phyloP scores from a whole-genome alignment of 2,113 vertebrate species.

The Rhea pennata region DNA sequence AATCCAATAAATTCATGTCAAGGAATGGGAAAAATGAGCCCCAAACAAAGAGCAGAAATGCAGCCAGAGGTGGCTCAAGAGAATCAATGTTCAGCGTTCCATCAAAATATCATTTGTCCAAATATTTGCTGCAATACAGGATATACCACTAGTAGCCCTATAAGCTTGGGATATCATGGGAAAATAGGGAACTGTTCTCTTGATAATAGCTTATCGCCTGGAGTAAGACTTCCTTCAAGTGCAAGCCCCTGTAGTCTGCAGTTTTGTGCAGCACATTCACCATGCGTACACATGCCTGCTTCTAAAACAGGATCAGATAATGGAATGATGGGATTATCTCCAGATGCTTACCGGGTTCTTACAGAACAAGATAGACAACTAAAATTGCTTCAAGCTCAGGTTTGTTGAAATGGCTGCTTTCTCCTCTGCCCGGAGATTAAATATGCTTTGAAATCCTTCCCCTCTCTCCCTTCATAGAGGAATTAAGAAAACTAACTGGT shows the following conservation, averaged over 20 bases:
- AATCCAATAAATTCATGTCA: conserved; percentile 74
- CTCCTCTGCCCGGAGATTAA: background rate
- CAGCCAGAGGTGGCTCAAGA: conserved; percentile 55
- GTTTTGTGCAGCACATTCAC: conserved; percentile 65
- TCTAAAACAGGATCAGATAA: conserved; percentile 53
- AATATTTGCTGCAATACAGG: conserved; percentile 68
- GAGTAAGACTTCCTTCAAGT: conserved; percentile 14
- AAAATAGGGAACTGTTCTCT: conserved; percentile 33
- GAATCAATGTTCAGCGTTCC: conserved; percentile 47
- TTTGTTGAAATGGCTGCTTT: conserved; percentile 63
- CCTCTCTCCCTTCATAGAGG: background rate
- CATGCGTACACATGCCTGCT: conserved; percentile 37
- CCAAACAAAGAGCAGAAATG: conserved; percentile 42
- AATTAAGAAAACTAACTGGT: background rate
- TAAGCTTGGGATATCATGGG: conserved; percentile 50
- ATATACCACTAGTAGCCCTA: conserved; percentile 65
- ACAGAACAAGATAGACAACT: conserved; percentile 92
- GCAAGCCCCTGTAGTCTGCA: conserved; percentile 40
- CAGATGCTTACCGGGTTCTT: conserved; percentile 87
- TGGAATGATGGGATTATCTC: conserved; percentile 78
- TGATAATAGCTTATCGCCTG: conserved; percentile 11
- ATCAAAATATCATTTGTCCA: conserved; percentile 68
- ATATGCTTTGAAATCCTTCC: background rate
- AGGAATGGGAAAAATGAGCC: conserved; percentile 44
- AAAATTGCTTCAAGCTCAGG: conserved; percentile 93